These are phyloP conservation scores for Drosophila aldrichi DNA, from an alignment of 2,888 invertebrate genomes.

Conservation along the genomic window DNA sequence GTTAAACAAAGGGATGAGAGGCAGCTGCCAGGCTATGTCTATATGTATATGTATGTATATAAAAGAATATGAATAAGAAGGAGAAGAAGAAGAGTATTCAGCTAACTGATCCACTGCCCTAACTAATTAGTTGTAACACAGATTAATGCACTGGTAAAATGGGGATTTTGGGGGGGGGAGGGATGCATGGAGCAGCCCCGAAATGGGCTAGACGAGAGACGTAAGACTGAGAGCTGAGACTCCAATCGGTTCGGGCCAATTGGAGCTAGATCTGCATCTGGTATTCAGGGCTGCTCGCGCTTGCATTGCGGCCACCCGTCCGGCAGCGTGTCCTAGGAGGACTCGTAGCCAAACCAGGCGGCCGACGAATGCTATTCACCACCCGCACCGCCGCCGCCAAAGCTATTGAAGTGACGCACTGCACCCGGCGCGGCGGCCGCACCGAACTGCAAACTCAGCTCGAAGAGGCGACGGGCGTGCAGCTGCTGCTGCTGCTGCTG, in stretches of 20 bases:
- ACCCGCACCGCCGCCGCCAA: slow-evolving; percentile 83
- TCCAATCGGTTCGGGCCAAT: not conserved
- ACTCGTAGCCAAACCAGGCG: slow-evolving; percentile 84
- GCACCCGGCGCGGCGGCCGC: slow-evolving; percentile 84
- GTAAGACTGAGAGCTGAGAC: not conserved
- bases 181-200: slow-evolving; percentile 5
- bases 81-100: slow-evolving; percentile 15
- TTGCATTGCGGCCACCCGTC: slow-evolving; percentile 69
- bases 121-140: slow-evolving; percentile 78
- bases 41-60: slow-evolving; percentile 1
- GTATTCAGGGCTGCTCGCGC: slow-evolving; percentile 51
- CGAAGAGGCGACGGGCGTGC: slow-evolving; percentile 85
- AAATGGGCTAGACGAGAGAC: not conserved
- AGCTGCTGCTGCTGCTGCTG: slow-evolving; percentile 86
- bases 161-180: not conserved
- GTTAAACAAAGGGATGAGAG: slow-evolving; percentile 6
- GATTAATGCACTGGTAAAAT: slow-evolving; percentile 83
- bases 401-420: slow-evolving; percentile 85
- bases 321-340: slow-evolving; percentile 76
- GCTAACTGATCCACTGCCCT: slow-evolving; percentile 38
- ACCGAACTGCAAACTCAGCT: slow-evolving; percentile 85
- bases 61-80: not conserved
- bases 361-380: slow-evolving; percentile 85
- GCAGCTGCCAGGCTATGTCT: slow-evolving; percentile 15
- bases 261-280: not conserved